Evolutionary conservation across 2,888 invertebrate species (phyloP), one percentile per base, ranked within the genome.

Genomic region (Schizaphis graminum): DNA sequence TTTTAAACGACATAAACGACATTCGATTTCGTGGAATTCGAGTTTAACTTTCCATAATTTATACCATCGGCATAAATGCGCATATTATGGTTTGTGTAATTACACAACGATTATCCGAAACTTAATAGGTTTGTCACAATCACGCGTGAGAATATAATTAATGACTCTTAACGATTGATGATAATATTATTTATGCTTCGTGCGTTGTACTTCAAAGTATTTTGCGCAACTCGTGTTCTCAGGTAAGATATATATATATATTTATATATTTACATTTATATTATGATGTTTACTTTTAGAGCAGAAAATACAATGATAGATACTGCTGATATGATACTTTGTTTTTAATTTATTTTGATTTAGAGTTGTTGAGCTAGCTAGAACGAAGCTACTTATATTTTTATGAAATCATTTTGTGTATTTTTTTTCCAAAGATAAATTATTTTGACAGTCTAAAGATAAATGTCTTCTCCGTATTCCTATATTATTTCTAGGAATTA

Each of bases 131-230:
- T 77, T 35, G 77, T 77, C 77, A 77, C 35, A 77, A 77, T 35
- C 77, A 77, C 77, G 77, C 77, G 35, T 77, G 35, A 77, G 77
- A 77, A 35, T 77, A 77, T 35, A 77, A 77, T 77, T 77, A 77
- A 77, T 41, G 35, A 21, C 77, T 77, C 77, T 77, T 77, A 77
- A 77, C 35, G 35, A 77, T 77, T 21, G 35, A 35, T 21, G 77
- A 77, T 35, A 35, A 77, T 35, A 77, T 77, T 24, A 77, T 35
- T 35, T 77, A 77, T 77, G 21, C 77, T 35, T 35, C 35, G 7
- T 77, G 77, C 21, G 35, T 35, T 35, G 21, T 77, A 21, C 35
- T 47, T 77, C 35, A 77, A 35, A 77, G 21, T 77, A 35, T 77
- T 35, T 77, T 77, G 21, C 35, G 8, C 2, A 77, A 77, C 2